phyloP scores from a whole-genome alignment of 1,140 invertebrate species.

The Macrobrachium nipponense region DNA sequence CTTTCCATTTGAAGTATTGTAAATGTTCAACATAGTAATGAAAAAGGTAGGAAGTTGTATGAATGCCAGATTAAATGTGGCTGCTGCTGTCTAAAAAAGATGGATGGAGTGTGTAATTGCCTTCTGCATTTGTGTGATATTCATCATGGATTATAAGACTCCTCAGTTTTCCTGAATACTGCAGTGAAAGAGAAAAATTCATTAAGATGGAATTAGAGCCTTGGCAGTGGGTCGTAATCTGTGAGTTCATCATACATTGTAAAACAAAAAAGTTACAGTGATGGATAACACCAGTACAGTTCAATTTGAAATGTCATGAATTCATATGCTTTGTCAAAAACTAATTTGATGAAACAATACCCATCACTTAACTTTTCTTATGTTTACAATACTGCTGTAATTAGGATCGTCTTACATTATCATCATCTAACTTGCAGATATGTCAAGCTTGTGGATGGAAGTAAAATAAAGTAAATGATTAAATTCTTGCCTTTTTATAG shows the following conservation, averaged over 20 bases:
- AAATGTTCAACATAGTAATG: slow-evolving; percentile 40
- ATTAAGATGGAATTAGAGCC: too few species aligned
- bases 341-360: too few species aligned
- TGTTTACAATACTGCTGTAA: slow-evolving; percentile 58
- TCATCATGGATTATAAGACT: slow-evolving; percentile 19
- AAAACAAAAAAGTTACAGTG: slow-evolving; percentile 44
- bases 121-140: slow-evolving; percentile 40
- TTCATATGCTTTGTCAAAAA: too few species aligned
- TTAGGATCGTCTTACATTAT: slow-evolving; percentile 59
- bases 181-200: too few species aligned
- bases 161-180: slow-evolving; percentile 11
- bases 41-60: slow-evolving; percentile 42
- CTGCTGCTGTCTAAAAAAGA: slow-evolving; percentile 38
- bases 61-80: slow-evolving; percentile 29
- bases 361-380: slow-evolving; percentile 54
- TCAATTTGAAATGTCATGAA: neutral
- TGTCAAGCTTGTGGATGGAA: slow-evolving; percentile 58
- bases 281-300: slow-evolving; percentile 27
- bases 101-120: slow-evolving; percentile 52
- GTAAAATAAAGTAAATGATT: slow-evolving; percentile 49
- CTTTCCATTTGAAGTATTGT: slow-evolving; percentile 35
- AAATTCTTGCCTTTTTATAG: too few species aligned
- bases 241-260: slow-evolving; percentile 39
- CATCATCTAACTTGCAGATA: slow-evolving; percentile 56
- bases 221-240: slow-evolving; percentile 39